phyloP scores from a whole-genome alignment of 2,113 vertebrate genomes.

The Callipepla squamata region DNA sequence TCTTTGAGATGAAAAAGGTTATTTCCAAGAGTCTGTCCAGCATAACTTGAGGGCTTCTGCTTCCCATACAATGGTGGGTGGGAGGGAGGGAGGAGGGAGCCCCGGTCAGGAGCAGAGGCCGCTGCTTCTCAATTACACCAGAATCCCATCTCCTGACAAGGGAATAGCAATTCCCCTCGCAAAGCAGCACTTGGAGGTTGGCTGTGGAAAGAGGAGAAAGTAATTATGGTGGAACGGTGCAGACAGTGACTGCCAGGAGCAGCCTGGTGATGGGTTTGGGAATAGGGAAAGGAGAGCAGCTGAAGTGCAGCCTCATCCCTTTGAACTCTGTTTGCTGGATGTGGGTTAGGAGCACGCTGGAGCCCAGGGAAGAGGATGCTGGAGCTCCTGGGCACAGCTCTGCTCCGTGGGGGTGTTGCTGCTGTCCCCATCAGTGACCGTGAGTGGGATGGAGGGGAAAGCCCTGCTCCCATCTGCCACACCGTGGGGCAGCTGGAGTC shows the following conservation, averaged over 20 bases:
- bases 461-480: accelerated
- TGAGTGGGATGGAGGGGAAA: neutral
- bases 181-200: constrained; percentile 21
- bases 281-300: neutral
- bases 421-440: accelerated
- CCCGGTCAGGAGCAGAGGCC: neutral
- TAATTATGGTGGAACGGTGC: constrained; percentile 54
- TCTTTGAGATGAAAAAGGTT: constrained; percentile 64
- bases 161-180: constrained; percentile 44
- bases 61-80: constrained; percentile 14
- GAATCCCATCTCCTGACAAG: constrained; percentile 43
- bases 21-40: constrained; percentile 72
- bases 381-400: neutral
- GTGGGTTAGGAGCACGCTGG: neutral
- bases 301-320: neutral
- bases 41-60: constrained; percentile 61
- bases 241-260: constrained; percentile 14
- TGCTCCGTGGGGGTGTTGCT: accelerated
- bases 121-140: constrained; percentile 39
- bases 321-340: neutral
- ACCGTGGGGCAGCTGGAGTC: neutral
- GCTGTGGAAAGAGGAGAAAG: constrained; percentile 26
- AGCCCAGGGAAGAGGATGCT: neutral
- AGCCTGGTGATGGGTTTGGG: neutral
- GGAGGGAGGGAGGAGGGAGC: neutral